phyloP scores from a whole-genome alignment of 1,140 invertebrate genomes.

The Aphelenchoides besseyi region DNA sequence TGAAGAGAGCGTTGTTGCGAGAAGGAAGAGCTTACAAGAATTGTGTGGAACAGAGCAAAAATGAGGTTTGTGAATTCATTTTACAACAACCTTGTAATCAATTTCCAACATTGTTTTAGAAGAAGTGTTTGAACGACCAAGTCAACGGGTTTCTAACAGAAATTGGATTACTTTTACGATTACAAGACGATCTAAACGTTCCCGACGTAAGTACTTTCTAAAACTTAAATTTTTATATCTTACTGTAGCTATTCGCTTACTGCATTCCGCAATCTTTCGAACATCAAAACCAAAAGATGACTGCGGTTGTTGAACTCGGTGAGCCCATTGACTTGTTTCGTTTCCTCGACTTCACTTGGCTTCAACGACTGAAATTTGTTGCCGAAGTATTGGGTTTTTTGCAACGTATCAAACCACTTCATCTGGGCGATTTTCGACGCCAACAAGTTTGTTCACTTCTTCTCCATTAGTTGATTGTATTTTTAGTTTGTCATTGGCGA shows the following conservation, averaged over 20 bases:
- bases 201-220: conserved; percentile 1
- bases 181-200: conserved; percentile 19
- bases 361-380: conserved; percentile 1
- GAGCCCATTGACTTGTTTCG: background rate
- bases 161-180: conserved; percentile 5
- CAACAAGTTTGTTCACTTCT: conserved; percentile 3
- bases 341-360: background rate
- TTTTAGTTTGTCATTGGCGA: background rate
- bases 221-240: background rate
- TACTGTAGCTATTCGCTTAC: conserved; percentile 15
- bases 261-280: conserved; percentile 8
- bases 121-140: background rate
- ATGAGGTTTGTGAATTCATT: background rate
- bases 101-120: background rate
- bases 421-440: background rate
- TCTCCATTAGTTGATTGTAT: background rate
- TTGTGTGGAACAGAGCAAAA: background rate
- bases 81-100: too few relatives aligned
- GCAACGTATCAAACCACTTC: background rate
- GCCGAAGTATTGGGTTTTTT: conserved; percentile 9
- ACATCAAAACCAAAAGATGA: background rate
- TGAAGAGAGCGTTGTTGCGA: background rate
- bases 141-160: conserved; percentile 7
- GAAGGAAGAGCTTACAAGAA: conserved; percentile 7
- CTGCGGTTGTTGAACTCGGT: conserved; percentile 6